These are phyloP conservation scores for Diorhabda carinulata DNA, from an alignment of 1,140 invertebrate genomes.

Conservation along the genomic window DNA sequence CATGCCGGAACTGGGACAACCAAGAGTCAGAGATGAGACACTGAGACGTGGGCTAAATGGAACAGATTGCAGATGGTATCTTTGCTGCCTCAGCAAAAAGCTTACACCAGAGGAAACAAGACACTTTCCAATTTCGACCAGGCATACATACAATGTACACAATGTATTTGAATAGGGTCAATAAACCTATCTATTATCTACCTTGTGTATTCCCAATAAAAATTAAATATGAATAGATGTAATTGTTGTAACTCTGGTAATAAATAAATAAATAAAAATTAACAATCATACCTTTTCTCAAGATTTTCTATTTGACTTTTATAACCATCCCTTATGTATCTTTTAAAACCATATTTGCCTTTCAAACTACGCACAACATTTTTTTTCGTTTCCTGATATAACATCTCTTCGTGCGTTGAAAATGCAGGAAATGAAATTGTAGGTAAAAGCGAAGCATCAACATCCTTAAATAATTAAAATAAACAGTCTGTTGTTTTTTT, in stretches of 20 bases:
- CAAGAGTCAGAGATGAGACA: too few relatives aligned
- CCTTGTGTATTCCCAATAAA: too few relatives aligned
- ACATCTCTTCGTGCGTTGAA: conserved; percentile 89
- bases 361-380: conserved; percentile 83
- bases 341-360: conserved; percentile 89
- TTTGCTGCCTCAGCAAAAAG: too few relatives aligned
- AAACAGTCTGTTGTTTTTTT: neutral
- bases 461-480: conserved; percentile 57
- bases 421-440: conserved; percentile 97
- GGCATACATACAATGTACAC: too few relatives aligned
- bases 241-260: too few relatives aligned
- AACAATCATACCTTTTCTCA: conserved; percentile 62
- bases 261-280: neutral
- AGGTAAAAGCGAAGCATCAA: conserved; percentile 84
- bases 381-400: conserved; percentile 82
- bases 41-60: too few relatives aligned
- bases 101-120: too few relatives aligned
- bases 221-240: too few relatives aligned
- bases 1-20: too few relatives aligned
- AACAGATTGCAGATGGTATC: too few relatives aligned
- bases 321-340: conserved; percentile 94
- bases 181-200: neutral
- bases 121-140: too few relatives aligned
- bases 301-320: conserved; percentile 85
- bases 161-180: too few relatives aligned